Conservation (phyloP, 1,140 invertebrate species). For the Tribolium madens region DNA sequence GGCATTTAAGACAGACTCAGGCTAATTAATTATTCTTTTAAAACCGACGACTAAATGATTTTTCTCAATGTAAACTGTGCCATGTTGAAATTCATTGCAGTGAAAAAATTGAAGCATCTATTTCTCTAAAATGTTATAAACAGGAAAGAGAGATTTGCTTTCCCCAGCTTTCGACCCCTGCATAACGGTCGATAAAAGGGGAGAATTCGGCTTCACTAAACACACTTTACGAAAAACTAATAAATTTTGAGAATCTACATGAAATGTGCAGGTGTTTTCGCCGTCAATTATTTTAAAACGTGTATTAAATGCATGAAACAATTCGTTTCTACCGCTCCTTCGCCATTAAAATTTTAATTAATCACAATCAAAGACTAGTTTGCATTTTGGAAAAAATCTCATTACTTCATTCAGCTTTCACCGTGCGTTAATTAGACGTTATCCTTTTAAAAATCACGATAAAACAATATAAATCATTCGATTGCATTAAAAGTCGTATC, state of each 20-base stretch:
- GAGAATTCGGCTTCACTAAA: constrained; percentile 35
- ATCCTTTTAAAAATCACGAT: neutral
- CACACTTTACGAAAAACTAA: constrained; percentile 33
- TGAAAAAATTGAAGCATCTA: constrained; percentile 16
- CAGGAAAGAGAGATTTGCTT: constrained; percentile 21
- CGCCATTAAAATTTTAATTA: constrained; percentile 32
- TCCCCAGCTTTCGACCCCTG: constrained; percentile 26
- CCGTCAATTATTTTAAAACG: constrained; percentile 20
- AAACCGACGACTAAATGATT: constrained; percentile 16
- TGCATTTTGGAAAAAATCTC: constrained; percentile 1
- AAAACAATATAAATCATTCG: constrained; percentile 20
- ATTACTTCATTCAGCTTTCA: constrained; percentile 23
- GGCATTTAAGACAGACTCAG: too few relatives aligned
- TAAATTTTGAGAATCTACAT: constrained; percentile 22
- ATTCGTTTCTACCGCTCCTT: neutral
- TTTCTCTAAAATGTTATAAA: constrained; percentile 35
- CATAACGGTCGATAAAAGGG: constrained; percentile 33
- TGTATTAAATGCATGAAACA: neutral
- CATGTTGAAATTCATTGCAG: constrained; percentile 4
- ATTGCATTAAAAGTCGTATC: constrained; percentile 12
- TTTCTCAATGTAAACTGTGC: neutral
- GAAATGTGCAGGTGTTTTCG: constrained; percentile 30
- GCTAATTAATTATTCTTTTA: too few relatives aligned
- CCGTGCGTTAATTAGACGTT: constrained; percentile 20
- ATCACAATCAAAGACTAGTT: constrained; percentile 11